Evolutionary conservation across 2,113 vertebrate genomes (phyloP).

Genomic region (Nerophis lumbriciformis): DNA sequence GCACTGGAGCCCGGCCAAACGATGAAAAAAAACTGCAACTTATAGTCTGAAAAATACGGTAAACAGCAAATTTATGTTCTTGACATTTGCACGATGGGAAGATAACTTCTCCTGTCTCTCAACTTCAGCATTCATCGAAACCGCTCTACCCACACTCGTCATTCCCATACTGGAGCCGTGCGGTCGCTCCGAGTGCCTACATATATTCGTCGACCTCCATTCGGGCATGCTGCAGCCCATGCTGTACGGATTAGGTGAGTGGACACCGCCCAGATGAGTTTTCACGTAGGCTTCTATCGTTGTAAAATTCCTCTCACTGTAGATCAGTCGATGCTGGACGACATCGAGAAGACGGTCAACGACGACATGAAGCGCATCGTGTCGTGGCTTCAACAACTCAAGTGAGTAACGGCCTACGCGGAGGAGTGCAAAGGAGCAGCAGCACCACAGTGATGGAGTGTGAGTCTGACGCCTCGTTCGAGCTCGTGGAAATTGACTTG

Average conservation of each 20-base stretch:
- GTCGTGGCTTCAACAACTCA: conserved; percentile 92
- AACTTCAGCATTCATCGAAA: conserved; percentile 88
- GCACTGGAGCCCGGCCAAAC: too few relatives aligned
- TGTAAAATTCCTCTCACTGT: conserved; percentile 22
- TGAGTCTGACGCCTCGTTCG: conserved; percentile 8
- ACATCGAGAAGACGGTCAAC: conserved; percentile 93
- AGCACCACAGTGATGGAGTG: not conserved
- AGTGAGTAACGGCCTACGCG: conserved; percentile 72
- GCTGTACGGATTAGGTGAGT: conserved; percentile 93
- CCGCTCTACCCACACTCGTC: conserved; percentile 89
- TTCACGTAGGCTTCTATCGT: not conserved
- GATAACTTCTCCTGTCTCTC: conserved; percentile 5
- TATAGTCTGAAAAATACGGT: too few relatives aligned
- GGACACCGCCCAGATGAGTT: not conserved
- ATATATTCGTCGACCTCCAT: conserved; percentile 97
- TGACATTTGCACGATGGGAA: conserved; percentile 1
- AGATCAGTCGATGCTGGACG: conserved; percentile 91
- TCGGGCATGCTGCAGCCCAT: conserved; percentile 98
- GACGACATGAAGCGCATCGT: conserved; percentile 94
- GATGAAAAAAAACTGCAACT: too few relatives aligned
- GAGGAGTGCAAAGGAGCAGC: not conserved
- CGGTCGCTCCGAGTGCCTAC: conserved; percentile 92
- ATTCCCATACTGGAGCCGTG: conserved; percentile 95
- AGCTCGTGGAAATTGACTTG: conserved; percentile 7
- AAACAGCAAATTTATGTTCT: not conserved